Conservation (phyloP, 2,888 invertebrate species). For the Bimastos eiseni region DNA sequence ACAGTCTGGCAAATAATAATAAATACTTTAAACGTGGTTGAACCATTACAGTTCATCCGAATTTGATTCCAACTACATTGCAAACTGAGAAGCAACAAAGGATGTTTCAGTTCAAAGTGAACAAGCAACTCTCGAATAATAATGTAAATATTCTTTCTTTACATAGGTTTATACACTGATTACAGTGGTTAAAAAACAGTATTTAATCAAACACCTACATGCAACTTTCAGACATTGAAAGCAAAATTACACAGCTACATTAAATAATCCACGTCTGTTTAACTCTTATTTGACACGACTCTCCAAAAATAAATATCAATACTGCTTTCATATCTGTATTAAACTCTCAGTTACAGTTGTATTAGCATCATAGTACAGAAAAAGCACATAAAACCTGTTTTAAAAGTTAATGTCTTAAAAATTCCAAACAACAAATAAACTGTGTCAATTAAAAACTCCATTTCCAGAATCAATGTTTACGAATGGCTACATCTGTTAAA, state of each 20-base stretch:
- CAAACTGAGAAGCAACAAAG: not conserved
- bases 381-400: not conserved
- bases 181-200: not conserved
- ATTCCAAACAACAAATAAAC: not conserved
- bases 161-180: not conserved
- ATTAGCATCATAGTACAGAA: not conserved
- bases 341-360: not conserved
- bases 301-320: not conserved
- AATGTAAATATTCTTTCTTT: not conserved
- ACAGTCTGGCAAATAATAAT: not conserved
- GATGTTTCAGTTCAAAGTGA: not conserved
- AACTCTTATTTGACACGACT: not conserved
- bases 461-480: not conserved
- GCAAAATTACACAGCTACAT: not conserved
- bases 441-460: not conserved
- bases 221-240: not conserved
- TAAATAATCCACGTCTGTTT: not conserved
- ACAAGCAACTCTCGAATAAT: not conserved
- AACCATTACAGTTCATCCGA: not conserved
- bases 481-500: not conserved
- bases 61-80: not conserved
- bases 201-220: not conserved
- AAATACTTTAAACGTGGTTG: not conserved
- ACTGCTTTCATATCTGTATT: not conserved
- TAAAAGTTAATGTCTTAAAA: not conserved